These are phyloP conservation scores for Platyrinchus mystaceus DNA, from an alignment of 2,797 vertebrate genomes.

Conservation along the genomic window DNA sequence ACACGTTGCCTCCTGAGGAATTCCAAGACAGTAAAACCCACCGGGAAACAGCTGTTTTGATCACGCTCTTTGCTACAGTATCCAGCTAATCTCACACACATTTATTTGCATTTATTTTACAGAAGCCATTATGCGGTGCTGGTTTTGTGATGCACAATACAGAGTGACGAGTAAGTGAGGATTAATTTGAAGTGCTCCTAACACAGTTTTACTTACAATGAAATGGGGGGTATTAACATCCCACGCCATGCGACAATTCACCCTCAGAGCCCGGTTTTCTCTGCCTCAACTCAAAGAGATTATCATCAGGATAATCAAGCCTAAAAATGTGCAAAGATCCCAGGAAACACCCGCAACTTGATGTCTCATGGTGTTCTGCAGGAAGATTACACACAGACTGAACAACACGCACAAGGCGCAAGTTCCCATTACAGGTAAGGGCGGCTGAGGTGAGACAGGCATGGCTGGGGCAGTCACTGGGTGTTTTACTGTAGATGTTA, in stretches of 20 bases:
- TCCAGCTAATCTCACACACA: background rate
- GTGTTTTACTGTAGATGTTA: background rate
- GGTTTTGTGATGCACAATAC: background rate
- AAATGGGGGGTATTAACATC: background rate
- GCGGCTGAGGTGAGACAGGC: background rate
- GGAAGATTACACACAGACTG: background rate
- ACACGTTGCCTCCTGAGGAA: too few species aligned
- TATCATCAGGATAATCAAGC: background rate
- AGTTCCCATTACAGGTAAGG: background rate
- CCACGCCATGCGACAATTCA: background rate
- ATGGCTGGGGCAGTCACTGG: fast-evolving
- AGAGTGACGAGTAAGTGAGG: background rate
- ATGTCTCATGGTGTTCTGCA: background rate
- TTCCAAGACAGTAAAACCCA: background rate
- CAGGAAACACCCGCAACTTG: fast-evolving
- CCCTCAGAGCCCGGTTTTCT: background rate
- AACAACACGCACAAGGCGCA: too few species aligned
- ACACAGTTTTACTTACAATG: background rate
- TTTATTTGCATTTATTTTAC: background rate
- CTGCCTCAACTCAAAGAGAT: background rate
- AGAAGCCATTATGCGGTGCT: background rate
- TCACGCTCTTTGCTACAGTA: background rate
- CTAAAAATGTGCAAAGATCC: background rate
- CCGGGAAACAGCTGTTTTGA: background rate
- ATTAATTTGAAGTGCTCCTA: background rate